Conservation (phyloP, 2,113 vertebrate genomes). For the Neolamprologus brichardi region DNA sequence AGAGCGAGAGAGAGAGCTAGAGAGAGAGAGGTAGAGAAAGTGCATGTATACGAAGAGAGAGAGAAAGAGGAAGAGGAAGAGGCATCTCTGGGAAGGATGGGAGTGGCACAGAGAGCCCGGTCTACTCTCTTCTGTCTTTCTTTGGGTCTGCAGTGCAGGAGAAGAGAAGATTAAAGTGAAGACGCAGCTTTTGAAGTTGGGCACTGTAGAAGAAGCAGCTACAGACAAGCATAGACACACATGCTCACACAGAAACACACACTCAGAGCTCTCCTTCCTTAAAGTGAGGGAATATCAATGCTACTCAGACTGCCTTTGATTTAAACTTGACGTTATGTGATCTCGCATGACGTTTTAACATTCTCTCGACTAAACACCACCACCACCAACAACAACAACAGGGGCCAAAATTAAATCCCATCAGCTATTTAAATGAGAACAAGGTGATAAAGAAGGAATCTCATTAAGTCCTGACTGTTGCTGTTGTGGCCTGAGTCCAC, state of each 20-base stretch:
- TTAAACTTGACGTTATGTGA: conserved; percentile 38
- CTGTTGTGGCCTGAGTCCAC: conserved; percentile 9
- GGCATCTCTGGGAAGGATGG: conserved; percentile 8
- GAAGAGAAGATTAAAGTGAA: conserved; percentile 67
- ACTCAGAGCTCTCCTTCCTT: not conserved
- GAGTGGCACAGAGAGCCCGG: conserved; percentile 26
- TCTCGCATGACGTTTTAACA: conserved; percentile 30
- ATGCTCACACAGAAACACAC: not conserved
- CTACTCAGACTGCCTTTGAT: conserved; percentile 42
- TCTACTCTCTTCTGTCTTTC: conserved; percentile 44
- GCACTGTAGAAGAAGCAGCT: conserved; percentile 30
- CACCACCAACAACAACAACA: rapidly evolving
- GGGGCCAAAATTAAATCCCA: not conserved
- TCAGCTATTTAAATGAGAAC: conserved; percentile 17
- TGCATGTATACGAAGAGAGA: not conserved
- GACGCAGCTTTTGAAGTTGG: conserved; percentile 64
- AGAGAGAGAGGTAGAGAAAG: not conserved
- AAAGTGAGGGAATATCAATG: conserved; percentile 50
- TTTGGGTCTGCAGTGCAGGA: conserved; percentile 53
- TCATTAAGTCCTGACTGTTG: conserved; percentile 10
- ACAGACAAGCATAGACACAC: not conserved
- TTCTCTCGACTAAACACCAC: not conserved
- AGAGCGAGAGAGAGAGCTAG: not conserved
- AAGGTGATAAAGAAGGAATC: conserved; percentile 23
- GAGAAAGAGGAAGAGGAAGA: not conserved